These are phyloP conservation scores for Pluvialis apricaria DNA, from an alignment of 2,113 vertebrate genomes.

Conservation along the genomic window DNA sequence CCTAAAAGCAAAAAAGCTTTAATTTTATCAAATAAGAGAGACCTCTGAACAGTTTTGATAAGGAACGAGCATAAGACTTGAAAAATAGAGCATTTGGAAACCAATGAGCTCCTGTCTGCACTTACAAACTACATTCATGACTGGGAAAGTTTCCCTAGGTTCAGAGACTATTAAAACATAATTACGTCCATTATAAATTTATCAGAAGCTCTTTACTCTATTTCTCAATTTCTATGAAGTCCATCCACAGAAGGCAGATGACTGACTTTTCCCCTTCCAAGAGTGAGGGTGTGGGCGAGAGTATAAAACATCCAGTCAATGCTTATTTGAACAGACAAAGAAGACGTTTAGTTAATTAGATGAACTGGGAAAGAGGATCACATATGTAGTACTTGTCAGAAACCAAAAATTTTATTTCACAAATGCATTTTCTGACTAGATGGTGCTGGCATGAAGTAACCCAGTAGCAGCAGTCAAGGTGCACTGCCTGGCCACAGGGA, in stretches of 20 bases:
- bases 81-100: background rate
- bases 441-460: fast-evolving
- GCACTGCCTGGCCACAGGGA: fast-evolving
- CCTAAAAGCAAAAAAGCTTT: background rate
- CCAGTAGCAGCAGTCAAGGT: fast-evolving
- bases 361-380: background rate
- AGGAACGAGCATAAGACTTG: background rate
- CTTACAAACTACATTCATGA: background rate
- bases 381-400: background rate
- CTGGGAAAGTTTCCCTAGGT: background rate
- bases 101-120: background rate
- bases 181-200: background rate
- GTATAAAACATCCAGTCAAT: background rate
- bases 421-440: fast-evolving
- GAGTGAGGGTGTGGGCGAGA: fast-evolving
- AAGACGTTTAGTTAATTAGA: background rate
- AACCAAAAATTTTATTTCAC: background rate
- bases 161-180: background rate
- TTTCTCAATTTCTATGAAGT: background rate
- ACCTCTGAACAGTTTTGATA: background rate
- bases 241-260: background rate
- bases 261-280: background rate
- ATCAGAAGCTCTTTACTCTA: background rate
- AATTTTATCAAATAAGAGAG: background rate
- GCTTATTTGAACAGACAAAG: background rate